Evolutionary conservation across 2,797 vertebrate species (phyloP).

Genomic region (Denticeps clupeoides): DNA sequence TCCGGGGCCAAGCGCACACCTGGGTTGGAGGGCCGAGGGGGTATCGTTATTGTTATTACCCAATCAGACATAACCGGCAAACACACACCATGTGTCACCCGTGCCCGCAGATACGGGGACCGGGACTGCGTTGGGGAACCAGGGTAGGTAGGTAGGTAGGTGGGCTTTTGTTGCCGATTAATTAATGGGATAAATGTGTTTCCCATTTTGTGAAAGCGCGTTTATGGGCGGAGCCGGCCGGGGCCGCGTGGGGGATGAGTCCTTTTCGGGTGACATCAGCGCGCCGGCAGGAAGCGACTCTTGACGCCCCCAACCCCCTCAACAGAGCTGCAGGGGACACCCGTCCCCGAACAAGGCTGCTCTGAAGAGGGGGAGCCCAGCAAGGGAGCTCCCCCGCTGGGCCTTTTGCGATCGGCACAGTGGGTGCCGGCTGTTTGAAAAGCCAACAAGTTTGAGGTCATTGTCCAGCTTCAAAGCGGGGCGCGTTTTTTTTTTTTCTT

Average conservation of each 20-base stretch:
- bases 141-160: too few relatives aligned
- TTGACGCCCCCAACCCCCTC: background rate
- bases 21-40: too few relatives aligned
- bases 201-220: conserved; percentile 40
- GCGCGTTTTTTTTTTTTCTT: conserved; percentile 22
- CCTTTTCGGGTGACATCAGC: conserved; percentile 46
- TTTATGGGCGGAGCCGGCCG: conserved; percentile 33
- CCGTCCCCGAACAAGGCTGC: background rate
- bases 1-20: conserved; percentile 10
- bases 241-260: conserved; percentile 40
- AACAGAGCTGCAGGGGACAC: background rate
- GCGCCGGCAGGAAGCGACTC: conserved; percentile 29
- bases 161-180: conserved; percentile 33
- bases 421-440: conserved; percentile 9
- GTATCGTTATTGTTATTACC: too few relatives aligned
- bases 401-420: background rate
- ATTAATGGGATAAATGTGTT: conserved; percentile 49
- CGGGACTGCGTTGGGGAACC: too few relatives aligned
- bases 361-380: background rate
- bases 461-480: conserved; percentile 51
- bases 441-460: conserved; percentile 52
- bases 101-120: too few relatives aligned
- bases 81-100: too few relatives aligned
- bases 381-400: background rate
- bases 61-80: too few relatives aligned